Percentiles rank a stretch among this genome's conserved stretches.
phyloP scores from a whole-genome alignment of 1,140 invertebrate species.

The Lamellibrachia luymesi region DNA sequence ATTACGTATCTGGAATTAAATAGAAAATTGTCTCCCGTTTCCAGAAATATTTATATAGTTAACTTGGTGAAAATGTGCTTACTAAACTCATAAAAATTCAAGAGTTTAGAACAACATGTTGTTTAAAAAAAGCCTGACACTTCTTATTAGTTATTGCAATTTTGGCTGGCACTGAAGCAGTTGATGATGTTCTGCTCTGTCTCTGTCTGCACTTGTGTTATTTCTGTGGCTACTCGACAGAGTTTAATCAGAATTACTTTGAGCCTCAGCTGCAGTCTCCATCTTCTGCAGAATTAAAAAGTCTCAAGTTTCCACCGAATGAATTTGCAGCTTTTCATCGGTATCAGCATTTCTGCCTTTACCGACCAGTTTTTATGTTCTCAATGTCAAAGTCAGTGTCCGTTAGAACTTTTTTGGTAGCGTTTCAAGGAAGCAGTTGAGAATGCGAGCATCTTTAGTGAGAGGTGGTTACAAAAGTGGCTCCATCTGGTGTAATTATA shows the following conservation, averaged over 20 bases:
- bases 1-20: no score
- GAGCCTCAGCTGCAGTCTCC: neutral
- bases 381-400: neutral
- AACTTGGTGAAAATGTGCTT: no score
- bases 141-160: no score
- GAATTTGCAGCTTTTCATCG: neutral
- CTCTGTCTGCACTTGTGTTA: neutral
- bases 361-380: neutral
- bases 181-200: neutral
- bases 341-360: neutral
- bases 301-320: neutral
- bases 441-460: neutral
- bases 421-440: neutral
- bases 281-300: neutral
- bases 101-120: no score
- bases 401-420: neutral
- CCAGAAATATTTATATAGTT: no score
- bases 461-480: neutral
- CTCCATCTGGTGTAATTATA: neutral
- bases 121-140: no score
- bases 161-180: neutral
- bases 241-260: neutral
- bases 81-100: no score
- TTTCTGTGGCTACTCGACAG: neutral
- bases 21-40: no score